Conservation (phyloP, 2,888 invertebrate species). For the Ophonus ardosiacus region DNA sequence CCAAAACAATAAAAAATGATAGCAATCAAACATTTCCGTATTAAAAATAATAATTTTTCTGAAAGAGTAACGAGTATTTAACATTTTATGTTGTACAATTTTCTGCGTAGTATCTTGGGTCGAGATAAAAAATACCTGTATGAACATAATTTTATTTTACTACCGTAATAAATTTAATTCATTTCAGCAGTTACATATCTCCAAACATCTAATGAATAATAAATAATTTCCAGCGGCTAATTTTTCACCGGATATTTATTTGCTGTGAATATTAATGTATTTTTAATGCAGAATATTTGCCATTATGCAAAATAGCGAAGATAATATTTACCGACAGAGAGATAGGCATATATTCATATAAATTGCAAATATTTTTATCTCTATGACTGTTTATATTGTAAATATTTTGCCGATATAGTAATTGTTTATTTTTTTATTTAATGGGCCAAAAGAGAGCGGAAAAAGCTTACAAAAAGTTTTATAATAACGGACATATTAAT, state of each 20-base stretch:
- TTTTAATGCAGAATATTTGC: constrained; percentile 1
- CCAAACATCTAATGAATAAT: constrained; percentile 9
- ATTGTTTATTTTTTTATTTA: too few species aligned
- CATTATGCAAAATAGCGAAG: background rate
- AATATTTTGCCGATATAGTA: background rate
- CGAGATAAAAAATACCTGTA: background rate
- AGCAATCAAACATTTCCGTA: background rate
- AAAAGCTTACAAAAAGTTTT: too few species aligned
- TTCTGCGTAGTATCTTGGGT: background rate
- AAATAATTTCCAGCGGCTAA: background rate
- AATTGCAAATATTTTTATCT: background rate
- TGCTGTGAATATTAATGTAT: constrained; percentile 25
- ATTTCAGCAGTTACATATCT: constrained; percentile 16
- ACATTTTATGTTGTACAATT: background rate
- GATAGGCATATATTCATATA: background rate
- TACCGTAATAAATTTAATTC: constrained; percentile 20
- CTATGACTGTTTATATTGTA: background rate
- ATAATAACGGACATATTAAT: too few species aligned
- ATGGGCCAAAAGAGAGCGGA: too few species aligned
- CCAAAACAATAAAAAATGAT: background rate
- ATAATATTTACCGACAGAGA: background rate
- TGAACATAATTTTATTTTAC: constrained; percentile 27
- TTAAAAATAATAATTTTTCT: background rate
- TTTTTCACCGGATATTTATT: constrained; percentile 22
- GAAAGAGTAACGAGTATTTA: background rate